Percentiles rank a stretch among this genome's conserved stretches.
Conservation (phyloP, 2,888 invertebrate species). For the Iselma pallidipennis region DNA sequence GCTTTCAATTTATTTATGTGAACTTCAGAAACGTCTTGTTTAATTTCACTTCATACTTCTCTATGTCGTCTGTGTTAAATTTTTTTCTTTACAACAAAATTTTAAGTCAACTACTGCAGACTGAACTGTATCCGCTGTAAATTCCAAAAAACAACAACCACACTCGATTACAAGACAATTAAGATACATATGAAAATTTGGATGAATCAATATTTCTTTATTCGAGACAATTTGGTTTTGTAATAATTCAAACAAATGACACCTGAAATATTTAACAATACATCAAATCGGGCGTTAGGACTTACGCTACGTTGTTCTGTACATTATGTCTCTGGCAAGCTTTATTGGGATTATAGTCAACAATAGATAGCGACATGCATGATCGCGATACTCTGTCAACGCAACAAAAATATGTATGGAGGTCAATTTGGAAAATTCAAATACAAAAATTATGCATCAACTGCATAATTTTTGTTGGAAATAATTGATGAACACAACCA, state of each 20-base stretch:
- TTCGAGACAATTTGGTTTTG: conserved; percentile 13
- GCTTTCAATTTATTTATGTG: neutral
- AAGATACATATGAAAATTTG: neutral
- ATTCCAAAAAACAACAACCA: neutral
- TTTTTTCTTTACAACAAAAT: no score
- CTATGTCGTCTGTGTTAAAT: no score
- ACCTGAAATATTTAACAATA: conserved; percentile 26
- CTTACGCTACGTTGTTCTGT: conserved; percentile 17
- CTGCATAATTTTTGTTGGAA: no score
- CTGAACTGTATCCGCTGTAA: neutral
- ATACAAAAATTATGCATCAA: neutral
- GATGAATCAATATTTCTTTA: neutral
- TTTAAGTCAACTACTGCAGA: conserved; percentile 13
- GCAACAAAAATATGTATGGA: conserved; percentile 21
- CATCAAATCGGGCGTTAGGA: conserved; percentile 23
- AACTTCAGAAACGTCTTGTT: neutral
- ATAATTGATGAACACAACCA: no score
- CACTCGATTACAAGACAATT: neutral
- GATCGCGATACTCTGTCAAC: conserved; percentile 23
- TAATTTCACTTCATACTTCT: neutral
- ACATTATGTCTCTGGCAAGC: conserved; percentile 25
- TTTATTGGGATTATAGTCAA: conserved; percentile 29
- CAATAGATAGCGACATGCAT: conserved; percentile 27
- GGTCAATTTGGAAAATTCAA: neutral
- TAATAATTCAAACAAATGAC: conserved; percentile 25